Percentiles rank a stretch among this genome's conserved stretches.
Conservation (phyloP, 2,113 vertebrate species). For the Otus sunia region DNA sequence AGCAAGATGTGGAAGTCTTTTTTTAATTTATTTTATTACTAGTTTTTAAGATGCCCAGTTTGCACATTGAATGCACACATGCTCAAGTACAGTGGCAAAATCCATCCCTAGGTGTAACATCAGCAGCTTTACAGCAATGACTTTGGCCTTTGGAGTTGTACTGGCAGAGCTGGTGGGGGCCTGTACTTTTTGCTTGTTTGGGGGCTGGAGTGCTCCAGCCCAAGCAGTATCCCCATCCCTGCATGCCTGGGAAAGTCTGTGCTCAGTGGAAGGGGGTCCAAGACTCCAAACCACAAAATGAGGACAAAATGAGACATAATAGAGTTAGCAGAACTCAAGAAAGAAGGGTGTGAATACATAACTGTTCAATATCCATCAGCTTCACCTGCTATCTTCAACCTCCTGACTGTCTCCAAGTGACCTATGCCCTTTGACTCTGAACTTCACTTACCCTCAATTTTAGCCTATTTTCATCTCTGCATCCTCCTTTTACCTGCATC, state of each 20-base stretch:
- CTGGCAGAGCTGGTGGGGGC: background rate
- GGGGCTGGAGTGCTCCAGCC: background rate
- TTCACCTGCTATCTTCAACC: background rate
- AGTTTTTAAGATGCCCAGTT: background rate
- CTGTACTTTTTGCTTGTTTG: background rate
- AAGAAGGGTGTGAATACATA: background rate
- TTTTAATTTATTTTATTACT: background rate
- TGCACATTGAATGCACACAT: background rate
- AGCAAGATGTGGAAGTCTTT: background rate
- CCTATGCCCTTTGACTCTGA: background rate
- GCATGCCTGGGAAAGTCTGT: background rate
- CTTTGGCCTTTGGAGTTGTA: background rate
- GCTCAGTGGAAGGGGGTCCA: background rate
- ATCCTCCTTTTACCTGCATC: background rate
- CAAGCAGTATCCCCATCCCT: background rate
- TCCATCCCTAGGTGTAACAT: background rate
- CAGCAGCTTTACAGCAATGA: background rate
- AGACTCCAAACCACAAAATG: background rate
- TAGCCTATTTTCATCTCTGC: background rate
- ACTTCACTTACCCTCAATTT: background rate
- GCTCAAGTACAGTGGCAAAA: background rate
- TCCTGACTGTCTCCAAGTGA: background rate
- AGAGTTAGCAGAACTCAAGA: background rate
- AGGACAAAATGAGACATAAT: background rate
- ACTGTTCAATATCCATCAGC: background rate